Evolutionary conservation across 1,140 invertebrate genomes (phyloP), one percentile per base, ranked within the genome.

Genomic region (Alviniconcha marisindica): DNA sequence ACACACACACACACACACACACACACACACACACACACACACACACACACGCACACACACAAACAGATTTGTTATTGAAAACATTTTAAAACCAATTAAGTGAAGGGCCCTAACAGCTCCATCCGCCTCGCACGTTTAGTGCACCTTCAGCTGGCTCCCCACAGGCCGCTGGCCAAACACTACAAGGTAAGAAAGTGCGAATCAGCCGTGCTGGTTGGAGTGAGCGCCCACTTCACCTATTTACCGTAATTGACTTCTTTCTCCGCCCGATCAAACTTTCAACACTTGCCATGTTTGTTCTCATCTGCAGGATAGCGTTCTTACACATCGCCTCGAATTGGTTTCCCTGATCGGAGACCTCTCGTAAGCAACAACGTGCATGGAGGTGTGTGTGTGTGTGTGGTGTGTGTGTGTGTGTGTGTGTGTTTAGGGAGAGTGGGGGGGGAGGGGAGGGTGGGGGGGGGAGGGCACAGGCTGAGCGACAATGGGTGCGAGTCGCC

Each of bases 201-300:
- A 15, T 24, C 63, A 28, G 33, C 54, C 21, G 63, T 66, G 63
- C 31, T 28, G 63, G n/a, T 14, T 15, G 31, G 63, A 12, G 4
- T 33, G 1, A 24, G 63, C 28, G 0, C 28, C 10, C 63, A 33
- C 63, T 66, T 66, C n/a, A 66, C 24, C 31, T 28, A 33, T 66
- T 66, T 24, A 31, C 31, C 4, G 0, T 66, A 66, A 66, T 33
- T 66, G 63, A 66, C 63, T 66, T 66, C 15, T 66, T 28, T 7
- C 31, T 24, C n/a, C 31, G n/a, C 1, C 28, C 63, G 28, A 33
- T 28, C n/a, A 24, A 0, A 66, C 63, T 66, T 31, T 66, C 63
- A 66, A 66, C 63, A 7, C 63, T 66, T 33, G 1, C 63, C 63
- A 33, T 66, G 63, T 66, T 66, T 66, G 63, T 66, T 66, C 63